Percentiles rank a stretch among this genome's conserved stretches.
phyloP scores from a whole-genome alignment of 1,140 invertebrate species.

The Archegozetes longisetosus region DNA sequence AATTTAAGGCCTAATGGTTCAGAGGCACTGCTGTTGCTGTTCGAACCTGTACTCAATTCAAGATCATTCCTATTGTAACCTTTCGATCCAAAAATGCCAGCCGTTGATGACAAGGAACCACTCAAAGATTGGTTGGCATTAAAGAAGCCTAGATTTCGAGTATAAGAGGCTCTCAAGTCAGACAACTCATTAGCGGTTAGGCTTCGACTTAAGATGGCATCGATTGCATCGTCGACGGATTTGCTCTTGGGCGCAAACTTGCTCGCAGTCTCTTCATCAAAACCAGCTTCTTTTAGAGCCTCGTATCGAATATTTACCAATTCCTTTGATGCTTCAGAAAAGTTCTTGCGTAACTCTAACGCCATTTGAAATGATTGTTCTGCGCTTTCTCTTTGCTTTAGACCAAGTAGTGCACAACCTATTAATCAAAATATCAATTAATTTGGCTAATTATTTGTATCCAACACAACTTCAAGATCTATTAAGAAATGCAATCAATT shows the following conservation, averaged over 20 bases:
- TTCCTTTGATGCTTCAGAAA: background rate
- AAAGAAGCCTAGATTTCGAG: too few species aligned
- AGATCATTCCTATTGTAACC: too few species aligned
- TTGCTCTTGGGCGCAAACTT: background rate
- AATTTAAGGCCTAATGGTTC: background rate
- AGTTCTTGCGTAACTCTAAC: background rate
- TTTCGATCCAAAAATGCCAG: background rate
- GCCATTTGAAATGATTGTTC: background rate
- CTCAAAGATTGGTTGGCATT: too few species aligned
- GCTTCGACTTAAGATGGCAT: slow-evolving; percentile 2
- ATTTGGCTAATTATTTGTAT: background rate
- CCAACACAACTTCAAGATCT: too few species aligned
- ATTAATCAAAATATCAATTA: background rate
- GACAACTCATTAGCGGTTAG: background rate
- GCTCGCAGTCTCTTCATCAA: slow-evolving; percentile 7
- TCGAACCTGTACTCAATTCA: background rate
- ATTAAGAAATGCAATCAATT: too few species aligned
- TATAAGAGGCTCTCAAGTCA: background rate
- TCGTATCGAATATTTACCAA: background rate
- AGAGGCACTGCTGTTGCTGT: background rate
- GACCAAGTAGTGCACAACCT: background rate
- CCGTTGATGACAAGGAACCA: too few species aligned
- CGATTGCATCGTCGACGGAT: slow-evolving; percentile 7
- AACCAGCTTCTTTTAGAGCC: slow-evolving; percentile 5
- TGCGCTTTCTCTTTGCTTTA: background rate